Conservation (phyloP, 2,888 invertebrate genomes). For the Elegia similella region DNA sequence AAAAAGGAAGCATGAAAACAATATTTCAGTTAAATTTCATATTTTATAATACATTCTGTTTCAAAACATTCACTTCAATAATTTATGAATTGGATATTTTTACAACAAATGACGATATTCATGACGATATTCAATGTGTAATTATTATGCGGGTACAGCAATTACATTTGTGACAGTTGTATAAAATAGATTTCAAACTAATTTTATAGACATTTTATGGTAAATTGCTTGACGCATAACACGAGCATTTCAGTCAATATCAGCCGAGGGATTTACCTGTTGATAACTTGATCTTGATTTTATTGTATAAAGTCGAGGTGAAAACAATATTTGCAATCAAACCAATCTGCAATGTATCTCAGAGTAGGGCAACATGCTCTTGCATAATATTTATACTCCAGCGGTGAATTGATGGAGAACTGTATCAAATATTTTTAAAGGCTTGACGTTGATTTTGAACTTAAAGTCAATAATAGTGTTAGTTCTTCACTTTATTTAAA, state of each 20-base stretch:
- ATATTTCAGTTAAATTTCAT: not conserved
- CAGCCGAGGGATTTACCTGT: conserved; percentile 1
- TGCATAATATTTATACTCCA: no score
- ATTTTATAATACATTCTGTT: not conserved
- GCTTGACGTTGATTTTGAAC: no score
- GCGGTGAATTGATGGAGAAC: no score
- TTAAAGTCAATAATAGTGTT: no score
- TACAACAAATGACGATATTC: not conserved
- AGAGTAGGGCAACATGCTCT: no score
- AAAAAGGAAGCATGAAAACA: not conserved
- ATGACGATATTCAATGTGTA: not conserved
- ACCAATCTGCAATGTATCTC: no score
- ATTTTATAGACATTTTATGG: conserved; percentile 8
- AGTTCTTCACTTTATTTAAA: no score
- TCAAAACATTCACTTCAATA: not conserved
- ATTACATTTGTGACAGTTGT: conserved; percentile 8
- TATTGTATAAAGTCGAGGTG: not conserved
- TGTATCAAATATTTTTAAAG: no score
- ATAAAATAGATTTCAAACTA: conserved; percentile 1
- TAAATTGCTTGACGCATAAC: conserved; percentile 6
- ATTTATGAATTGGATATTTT: not conserved
- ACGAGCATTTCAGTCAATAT: conserved; percentile 3
- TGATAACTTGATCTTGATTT: conserved; percentile 10
- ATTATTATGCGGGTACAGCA: conserved; percentile 4
- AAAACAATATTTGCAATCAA: not conserved